A percentile compares a stretch with the other conserved stretches of the same genome.
Conservation (phyloP, 2,797 vertebrate species). For the Calcarius lapponicus region DNA sequence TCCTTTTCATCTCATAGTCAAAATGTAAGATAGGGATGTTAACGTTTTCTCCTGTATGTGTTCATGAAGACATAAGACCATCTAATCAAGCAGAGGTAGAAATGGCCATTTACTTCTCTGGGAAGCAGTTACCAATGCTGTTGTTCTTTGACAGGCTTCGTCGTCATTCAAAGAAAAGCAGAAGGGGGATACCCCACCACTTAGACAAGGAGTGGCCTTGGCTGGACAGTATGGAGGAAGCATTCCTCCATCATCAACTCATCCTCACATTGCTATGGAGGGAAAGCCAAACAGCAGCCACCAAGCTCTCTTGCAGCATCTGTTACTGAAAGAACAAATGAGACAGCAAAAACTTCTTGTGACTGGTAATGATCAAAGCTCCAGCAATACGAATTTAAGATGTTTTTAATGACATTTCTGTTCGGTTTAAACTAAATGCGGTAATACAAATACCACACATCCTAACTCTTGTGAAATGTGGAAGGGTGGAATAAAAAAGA, state of each 20-base stretch:
- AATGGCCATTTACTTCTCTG: neutral
- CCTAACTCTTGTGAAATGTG: neutral
- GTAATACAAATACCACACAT: neutral
- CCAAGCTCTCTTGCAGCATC: conserved; percentile 96
- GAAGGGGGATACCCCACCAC: conserved; percentile 80
- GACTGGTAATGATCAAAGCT: conserved; percentile 79
- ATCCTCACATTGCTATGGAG: conserved; percentile 81
- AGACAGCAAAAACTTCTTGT: conserved; percentile 94
- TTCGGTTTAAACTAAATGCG: neutral
- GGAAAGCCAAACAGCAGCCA: conserved; percentile 95
- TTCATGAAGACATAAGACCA: neutral
- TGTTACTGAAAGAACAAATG: conserved; percentile 96
- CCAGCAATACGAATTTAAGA: neutral
- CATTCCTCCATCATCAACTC: conserved; percentile 81
- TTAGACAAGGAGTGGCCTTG: conserved; percentile 83
- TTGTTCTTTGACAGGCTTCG: conserved; percentile 81
- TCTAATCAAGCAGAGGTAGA: neutral
- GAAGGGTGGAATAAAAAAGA: neutral
- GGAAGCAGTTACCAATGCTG: neutral
- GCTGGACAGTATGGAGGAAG: conserved; percentile 87
- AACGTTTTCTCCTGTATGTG: neutral
- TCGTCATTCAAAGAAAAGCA: conserved; percentile 89
- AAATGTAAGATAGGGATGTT: neutral
- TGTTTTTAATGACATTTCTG: neutral
- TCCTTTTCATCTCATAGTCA: neutral